A percentile compares a stretch with the other conserved stretches of the same genome.
Conservation (phyloP, 2,797 vertebrate species). For the Luscinia megarhynchos region DNA sequence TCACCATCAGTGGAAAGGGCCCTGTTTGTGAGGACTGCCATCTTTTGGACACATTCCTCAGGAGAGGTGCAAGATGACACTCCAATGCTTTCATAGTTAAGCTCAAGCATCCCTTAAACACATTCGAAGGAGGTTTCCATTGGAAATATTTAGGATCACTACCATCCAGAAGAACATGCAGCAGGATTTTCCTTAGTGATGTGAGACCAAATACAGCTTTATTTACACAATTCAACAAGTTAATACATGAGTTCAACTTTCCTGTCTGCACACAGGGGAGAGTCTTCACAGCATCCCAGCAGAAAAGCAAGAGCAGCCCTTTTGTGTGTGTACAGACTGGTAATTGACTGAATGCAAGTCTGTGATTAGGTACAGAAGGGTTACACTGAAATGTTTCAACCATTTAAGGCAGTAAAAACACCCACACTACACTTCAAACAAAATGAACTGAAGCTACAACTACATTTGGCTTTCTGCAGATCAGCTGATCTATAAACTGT, state of each 20-base stretch:
- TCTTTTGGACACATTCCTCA: background rate
- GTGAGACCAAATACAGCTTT: background rate
- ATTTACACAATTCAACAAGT: conserved; percentile 51
- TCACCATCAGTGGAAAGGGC: background rate
- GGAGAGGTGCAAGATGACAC: rapidly evolving
- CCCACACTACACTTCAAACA: background rate
- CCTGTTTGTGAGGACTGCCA: background rate
- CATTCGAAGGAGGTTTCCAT: background rate
- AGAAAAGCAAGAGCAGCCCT: background rate
- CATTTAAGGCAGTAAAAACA: background rate
- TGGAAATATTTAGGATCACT: background rate
- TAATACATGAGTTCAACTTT: conserved; percentile 14
- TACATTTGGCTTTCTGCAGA: background rate
- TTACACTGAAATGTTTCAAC: background rate
- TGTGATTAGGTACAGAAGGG: background rate
- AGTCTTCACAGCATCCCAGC: background rate
- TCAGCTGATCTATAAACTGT: background rate
- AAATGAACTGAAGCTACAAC: background rate
- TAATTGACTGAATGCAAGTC: background rate
- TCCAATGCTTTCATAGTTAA: background rate
- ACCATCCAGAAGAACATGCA: background rate
- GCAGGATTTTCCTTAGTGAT: background rate
- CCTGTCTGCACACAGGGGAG: background rate
- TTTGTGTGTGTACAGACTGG: background rate
- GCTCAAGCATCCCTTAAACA: background rate